A percentile compares a stretch with the other conserved stretches of the same genome.
Conservation (phyloP, 1,140 invertebrate species). For the Drosophila nebulosa region DNA sequence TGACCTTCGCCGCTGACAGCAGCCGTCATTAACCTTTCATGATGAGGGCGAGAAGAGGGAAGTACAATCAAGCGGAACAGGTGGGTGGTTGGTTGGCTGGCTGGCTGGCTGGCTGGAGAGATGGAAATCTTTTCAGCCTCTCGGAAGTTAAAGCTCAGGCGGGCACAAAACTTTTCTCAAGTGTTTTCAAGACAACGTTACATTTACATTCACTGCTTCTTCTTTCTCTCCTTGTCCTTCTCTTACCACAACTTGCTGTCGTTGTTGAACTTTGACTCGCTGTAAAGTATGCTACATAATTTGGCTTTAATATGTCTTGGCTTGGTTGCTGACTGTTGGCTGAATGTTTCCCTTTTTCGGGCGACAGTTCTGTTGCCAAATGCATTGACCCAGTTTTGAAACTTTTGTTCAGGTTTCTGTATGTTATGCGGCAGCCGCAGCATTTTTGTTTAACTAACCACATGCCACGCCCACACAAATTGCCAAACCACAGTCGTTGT, state of each 20-base stretch:
- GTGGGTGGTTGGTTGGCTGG: constrained; percentile 16
- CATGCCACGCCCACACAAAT: constrained; percentile 59
- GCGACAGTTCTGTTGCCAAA: constrained; percentile 9
- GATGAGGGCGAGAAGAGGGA: constrained; percentile 41
- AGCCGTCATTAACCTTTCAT: constrained; percentile 77
- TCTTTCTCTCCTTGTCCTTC: background rate
- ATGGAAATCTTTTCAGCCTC: background rate
- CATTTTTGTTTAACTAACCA: constrained; percentile 65
- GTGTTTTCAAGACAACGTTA: constrained; percentile 49
- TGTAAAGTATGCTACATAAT: constrained; percentile 28
- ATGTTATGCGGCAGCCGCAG: constrained; percentile 6
- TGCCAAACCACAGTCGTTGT: constrained; percentile 48
- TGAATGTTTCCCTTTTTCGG: background rate
- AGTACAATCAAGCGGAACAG: constrained; percentile 70
- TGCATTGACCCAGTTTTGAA: constrained; percentile 49
- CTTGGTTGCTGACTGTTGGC: background rate
- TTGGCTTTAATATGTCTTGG: constrained; percentile 52
- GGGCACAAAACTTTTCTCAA: constrained; percentile 49
- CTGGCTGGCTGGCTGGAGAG: background rate
- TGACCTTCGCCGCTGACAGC: constrained; percentile 74
- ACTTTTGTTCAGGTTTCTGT: background rate
- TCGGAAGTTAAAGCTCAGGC: constrained; percentile 41
- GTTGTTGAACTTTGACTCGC: constrained; percentile 38
- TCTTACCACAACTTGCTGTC: background rate
- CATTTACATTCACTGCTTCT: background rate